These are phyloP conservation scores for Campoletis raptor DNA, from an alignment of 2,888 invertebrate genomes.

Conservation along the genomic window DNA sequence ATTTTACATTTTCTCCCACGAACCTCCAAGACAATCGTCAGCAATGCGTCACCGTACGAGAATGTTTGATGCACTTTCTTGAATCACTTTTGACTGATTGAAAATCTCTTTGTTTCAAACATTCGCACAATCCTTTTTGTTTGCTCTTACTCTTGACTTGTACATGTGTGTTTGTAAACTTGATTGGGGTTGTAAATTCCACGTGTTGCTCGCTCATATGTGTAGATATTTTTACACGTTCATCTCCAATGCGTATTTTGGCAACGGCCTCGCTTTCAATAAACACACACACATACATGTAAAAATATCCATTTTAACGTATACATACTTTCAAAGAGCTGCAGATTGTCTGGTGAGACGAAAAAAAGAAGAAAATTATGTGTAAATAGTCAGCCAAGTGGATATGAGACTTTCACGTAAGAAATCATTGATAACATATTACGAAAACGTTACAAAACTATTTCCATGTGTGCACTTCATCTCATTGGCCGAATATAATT, in stretches of 20 bases:
- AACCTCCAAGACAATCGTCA: slow-evolving; percentile 8
- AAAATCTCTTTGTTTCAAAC: slow-evolving; percentile 26
- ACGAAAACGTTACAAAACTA: neutral
- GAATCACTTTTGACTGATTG: neutral
- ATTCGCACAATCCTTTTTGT: slow-evolving; percentile 12
- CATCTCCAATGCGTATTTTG: slow-evolving; percentile 57
- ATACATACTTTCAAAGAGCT: slow-evolving; percentile 45
- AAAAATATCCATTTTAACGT: neutral
- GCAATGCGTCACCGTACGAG: slow-evolving; percentile 20
- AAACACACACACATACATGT: slow-evolving; percentile 25
- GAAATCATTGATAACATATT: neutral
- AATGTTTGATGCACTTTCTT: slow-evolving; percentile 28
- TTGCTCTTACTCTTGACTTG: neutral
- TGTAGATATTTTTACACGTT: slow-evolving; percentile 33
- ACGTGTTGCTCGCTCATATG: slow-evolving; percentile 10
- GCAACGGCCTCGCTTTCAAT: slow-evolving; percentile 43
- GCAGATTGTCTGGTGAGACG: slow-evolving; percentile 20
- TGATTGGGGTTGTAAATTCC: slow-evolving; percentile 10
- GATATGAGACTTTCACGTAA: neutral
- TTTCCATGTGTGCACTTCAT: too few relatives aligned
- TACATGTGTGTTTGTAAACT: slow-evolving; percentile 9
- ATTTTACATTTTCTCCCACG: neutral
- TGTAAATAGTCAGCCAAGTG: neutral
- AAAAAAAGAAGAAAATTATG: neutral
- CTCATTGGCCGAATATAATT: too few relatives aligned